Evolutionary conservation across 53 echinoderm and acorn worm species (phyloP).

Genomic region (Mesocentrotus franciscanus): DNA sequence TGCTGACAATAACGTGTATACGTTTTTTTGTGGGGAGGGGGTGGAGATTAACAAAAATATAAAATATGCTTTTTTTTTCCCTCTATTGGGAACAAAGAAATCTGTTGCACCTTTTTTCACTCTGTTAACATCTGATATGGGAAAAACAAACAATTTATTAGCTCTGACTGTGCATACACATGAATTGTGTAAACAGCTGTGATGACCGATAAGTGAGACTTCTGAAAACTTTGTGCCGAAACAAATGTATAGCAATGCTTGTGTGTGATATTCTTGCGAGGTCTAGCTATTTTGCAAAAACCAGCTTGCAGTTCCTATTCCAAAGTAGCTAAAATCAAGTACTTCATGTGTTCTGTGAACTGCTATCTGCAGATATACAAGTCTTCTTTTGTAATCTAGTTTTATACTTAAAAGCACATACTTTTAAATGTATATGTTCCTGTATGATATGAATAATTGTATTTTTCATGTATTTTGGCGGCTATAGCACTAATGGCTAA

Average conservation of each 20-base stretch:
- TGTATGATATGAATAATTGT: not conserved
- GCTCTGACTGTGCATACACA: not conserved
- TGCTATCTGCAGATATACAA: not conserved
- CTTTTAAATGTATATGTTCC: not conserved
- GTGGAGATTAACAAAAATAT: not conserved
- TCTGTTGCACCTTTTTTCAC: not conserved
- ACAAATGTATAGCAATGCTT: not conserved
- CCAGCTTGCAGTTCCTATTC: not conserved
- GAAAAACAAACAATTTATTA: not conserved
- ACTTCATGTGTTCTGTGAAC: not conserved
- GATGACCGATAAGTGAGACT: too few species aligned
- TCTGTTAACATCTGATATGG: not conserved
- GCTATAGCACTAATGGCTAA: not conserved
- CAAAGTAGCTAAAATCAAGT: not conserved
- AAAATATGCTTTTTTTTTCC: not conserved
- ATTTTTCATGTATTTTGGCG: not conserved
- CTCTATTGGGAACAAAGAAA: not conserved
- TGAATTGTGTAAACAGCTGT: not conserved
- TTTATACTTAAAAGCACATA: not conserved
- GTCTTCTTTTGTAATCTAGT: not conserved
- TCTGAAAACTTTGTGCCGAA: not conserved
- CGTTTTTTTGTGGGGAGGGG: not conserved
- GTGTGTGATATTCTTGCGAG: not conserved
- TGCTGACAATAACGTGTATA: too few species aligned
- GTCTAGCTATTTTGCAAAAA: not conserved